These are phyloP conservation scores for Drosophila mayaguana DNA, from an alignment of 2,888 invertebrate species.

Conservation along the genomic window DNA sequence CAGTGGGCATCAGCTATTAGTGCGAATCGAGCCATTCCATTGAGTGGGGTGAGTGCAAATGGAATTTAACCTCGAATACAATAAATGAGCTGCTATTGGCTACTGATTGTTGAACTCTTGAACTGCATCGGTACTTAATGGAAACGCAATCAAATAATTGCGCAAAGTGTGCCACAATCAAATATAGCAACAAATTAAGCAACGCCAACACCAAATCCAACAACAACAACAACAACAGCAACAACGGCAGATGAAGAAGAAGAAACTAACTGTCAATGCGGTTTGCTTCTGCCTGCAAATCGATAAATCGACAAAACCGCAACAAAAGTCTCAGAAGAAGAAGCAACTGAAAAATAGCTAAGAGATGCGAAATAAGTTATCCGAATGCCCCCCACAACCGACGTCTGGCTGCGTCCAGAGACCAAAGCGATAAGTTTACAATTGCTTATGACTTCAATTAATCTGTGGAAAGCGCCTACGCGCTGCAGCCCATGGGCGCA, in stretches of 20 bases:
- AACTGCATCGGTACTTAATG: conserved; percentile 78
- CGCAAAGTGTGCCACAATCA: conserved; percentile 82
- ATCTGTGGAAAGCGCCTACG: conserved; percentile 82
- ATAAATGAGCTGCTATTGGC: conserved; percentile 61
- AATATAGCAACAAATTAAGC: conserved; percentile 78
- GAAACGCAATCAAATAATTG: conserved; percentile 82
- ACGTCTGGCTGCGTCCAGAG: conserved; percentile 18
- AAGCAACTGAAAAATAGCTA: conserved; percentile 14
- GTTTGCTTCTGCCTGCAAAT: conserved; percentile 63
- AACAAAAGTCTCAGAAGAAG: conserved; percentile 16
- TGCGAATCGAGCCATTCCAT: conserved; percentile 4
- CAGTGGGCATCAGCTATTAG: background rate
- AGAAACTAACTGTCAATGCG: conserved; percentile 57
- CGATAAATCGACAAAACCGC: conserved; percentile 70
- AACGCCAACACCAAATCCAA: conserved; percentile 64
- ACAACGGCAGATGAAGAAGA: too few relatives aligned
- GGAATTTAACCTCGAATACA: conserved; percentile 62
- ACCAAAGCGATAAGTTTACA: conserved; percentile 79
- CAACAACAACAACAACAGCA: conserved; percentile 10
- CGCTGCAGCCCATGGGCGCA: conserved; percentile 40
- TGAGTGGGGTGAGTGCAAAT: conserved; percentile 13
- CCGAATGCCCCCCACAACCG: conserved; percentile 23
- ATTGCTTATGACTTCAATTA: conserved; percentile 82
- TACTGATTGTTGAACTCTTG: conserved; percentile 79
- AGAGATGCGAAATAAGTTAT: conserved; percentile 59